Evolutionary conservation across 2,888 invertebrate species (phyloP).

Genomic region (Caenorhabditis sp.): DNA sequence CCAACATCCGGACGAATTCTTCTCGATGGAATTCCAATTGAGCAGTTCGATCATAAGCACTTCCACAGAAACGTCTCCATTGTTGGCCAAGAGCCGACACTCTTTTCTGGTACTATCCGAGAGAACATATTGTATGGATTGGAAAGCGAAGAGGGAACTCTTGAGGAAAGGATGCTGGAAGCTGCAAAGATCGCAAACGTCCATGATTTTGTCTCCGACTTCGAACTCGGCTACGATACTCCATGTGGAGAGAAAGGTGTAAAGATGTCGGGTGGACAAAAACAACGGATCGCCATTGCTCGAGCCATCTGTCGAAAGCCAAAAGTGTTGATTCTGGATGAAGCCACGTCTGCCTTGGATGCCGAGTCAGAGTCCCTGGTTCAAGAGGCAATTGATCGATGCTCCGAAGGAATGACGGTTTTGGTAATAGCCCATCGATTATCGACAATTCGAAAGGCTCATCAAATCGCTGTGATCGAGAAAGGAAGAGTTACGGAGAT

Average conservation of each 20-base stretch:
- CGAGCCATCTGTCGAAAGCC: constrained; percentile 77
- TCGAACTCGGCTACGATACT: constrained; percentile 84
- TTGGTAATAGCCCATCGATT: constrained; percentile 85
- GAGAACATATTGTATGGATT: constrained; percentile 84
- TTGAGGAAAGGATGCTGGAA: constrained; percentile 70
- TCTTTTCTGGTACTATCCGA: constrained; percentile 86
- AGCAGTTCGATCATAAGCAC: constrained; percentile 83
- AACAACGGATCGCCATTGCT: constrained; percentile 85
- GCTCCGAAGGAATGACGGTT: constrained; percentile 83
- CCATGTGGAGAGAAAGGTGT: constrained; percentile 84
- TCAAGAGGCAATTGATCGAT: constrained; percentile 73
- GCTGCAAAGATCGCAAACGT: constrained; percentile 82
- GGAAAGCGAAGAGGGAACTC: no score
- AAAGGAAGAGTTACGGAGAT: constrained; percentile 80
- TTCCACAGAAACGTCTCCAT: constrained; percentile 82
- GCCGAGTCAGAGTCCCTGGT: constrained; percentile 75
- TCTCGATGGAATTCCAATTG: constrained; percentile 83
- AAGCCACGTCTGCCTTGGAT: constrained; percentile 76
- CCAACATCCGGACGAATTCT: constrained; percentile 83
- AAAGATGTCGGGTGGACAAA: constrained; percentile 84
- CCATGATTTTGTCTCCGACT: constrained; percentile 84
- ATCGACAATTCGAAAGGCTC: constrained; percentile 85
- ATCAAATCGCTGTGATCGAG: constrained; percentile 85
- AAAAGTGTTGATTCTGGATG: constrained; percentile 73
- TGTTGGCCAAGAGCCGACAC: constrained; percentile 86